Evolutionary conservation across 2,797 vertebrate species (phyloP).

Genomic region (Balearica regulorum): DNA sequence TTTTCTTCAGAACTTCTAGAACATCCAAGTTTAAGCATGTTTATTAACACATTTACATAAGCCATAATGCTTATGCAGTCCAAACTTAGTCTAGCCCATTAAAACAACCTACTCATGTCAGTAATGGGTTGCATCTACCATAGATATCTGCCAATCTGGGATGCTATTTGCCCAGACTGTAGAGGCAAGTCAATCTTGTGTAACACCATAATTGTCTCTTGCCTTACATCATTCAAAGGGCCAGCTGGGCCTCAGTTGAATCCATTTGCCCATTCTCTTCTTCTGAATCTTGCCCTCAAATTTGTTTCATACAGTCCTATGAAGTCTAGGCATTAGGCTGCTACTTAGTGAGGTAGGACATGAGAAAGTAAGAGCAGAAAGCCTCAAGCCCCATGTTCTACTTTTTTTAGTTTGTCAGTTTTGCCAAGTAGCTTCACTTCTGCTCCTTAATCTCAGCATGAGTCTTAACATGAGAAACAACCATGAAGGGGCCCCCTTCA

Average conservation of each 20-base stretch:
- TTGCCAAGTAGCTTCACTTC: neutral
- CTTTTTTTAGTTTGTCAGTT: neutral
- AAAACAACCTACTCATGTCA: neutral
- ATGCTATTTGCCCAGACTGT: neutral
- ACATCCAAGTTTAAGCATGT: neutral
- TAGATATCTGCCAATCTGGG: neutral
- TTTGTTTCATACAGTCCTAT: neutral
- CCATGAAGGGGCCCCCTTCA: neutral
- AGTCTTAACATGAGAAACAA: neutral
- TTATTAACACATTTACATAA: neutral
- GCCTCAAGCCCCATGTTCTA: neutral
- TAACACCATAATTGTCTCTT: neutral
- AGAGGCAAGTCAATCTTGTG: neutral
- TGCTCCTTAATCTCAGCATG: neutral
- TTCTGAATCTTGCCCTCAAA: neutral
- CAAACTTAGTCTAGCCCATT: neutral
- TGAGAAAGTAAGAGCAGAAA: neutral
- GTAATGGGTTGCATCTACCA: neutral
- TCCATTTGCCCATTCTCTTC: neutral
- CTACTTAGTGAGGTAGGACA: neutral
- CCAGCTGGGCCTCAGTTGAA: neutral
- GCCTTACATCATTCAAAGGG: neutral
- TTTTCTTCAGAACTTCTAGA: neutral
- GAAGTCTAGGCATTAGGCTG: neutral
- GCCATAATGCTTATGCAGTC: neutral